Conservation (phyloP, 2,113 vertebrate species). For the Oreotrochilus melanogaster region DNA sequence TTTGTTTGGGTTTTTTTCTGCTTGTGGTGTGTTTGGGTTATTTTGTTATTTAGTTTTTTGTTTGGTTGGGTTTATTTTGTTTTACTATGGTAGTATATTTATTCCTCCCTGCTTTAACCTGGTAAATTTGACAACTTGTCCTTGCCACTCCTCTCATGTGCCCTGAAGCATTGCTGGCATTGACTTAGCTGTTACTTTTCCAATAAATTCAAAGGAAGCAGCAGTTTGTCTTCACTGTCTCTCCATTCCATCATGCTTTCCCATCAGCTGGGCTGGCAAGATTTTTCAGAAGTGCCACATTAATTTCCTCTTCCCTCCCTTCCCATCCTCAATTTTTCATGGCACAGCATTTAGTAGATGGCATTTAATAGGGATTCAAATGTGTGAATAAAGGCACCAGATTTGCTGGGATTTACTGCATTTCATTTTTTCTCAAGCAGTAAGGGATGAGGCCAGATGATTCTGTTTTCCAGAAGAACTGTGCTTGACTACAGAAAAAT, state of each 20-base stretch:
- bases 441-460: neutral
- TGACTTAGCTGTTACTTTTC: neutral
- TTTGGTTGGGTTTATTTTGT: no score
- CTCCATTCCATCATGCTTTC: neutral
- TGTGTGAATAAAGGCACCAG: neutral
- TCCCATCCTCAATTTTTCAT: neutral
- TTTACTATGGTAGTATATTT: neutral
- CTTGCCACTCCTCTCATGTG: neutral
- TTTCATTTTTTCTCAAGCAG: neutral
- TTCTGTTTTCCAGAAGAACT: neutral
- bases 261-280: neutral
- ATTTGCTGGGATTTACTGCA: neutral
- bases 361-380: neutral
- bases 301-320: neutral
- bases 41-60: no score
- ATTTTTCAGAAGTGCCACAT: neutral
- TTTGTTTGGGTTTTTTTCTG: no score
- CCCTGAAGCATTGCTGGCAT: neutral
- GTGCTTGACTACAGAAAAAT: neutral
- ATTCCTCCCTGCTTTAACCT: neutral
- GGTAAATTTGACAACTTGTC: neutral
- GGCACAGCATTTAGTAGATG: neutral
- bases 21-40: no score
- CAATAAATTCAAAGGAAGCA: neutral
- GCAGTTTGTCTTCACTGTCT: neutral